phyloP scores from a whole-genome alignment of 2,113 vertebrate genomes.

The Cryptotis parvus region DNA sequence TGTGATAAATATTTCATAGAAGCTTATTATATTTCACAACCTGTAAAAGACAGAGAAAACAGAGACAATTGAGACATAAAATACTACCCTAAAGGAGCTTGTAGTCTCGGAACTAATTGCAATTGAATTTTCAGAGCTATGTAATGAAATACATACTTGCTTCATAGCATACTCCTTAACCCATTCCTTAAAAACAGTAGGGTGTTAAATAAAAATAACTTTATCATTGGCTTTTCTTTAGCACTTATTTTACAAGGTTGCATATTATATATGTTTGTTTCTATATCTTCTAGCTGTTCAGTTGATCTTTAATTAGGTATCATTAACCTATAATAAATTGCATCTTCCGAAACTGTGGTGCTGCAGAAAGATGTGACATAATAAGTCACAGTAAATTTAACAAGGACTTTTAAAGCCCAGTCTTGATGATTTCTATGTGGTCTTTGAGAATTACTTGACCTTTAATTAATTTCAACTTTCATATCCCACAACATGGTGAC shows the following conservation, averaged over 20 bases:
- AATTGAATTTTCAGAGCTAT: neutral
- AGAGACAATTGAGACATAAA: slow-evolving; percentile 22
- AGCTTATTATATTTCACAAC: neutral
- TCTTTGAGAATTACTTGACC: neutral
- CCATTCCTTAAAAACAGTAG: neutral
- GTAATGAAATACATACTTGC: neutral
- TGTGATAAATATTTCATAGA: slow-evolving; percentile 51
- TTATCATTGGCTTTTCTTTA: neutral
- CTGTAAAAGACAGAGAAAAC: neutral
- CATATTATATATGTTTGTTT: neutral
- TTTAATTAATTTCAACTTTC: neutral
- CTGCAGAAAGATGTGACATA: neutral
- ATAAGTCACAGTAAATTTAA: neutral
- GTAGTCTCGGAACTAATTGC: neutral
- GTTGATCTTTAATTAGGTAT: neutral
- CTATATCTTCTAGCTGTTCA: neutral
- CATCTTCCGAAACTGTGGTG: neutral
- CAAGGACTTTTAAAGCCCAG: neutral
- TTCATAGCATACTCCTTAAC: neutral
- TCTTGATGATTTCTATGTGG: neutral
- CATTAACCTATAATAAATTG: neutral
- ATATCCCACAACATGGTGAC: neutral
- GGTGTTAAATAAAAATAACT: neutral
- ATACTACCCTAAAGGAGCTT: slow-evolving; percentile 33
- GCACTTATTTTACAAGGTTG: neutral